A percentile compares a stretch with the other conserved stretches of the same genome.
These are phyloP conservation scores for Poecilobothrus nobilitatus DNA, from an alignment of 2,888 invertebrate genomes.

Conservation along the genomic window DNA sequence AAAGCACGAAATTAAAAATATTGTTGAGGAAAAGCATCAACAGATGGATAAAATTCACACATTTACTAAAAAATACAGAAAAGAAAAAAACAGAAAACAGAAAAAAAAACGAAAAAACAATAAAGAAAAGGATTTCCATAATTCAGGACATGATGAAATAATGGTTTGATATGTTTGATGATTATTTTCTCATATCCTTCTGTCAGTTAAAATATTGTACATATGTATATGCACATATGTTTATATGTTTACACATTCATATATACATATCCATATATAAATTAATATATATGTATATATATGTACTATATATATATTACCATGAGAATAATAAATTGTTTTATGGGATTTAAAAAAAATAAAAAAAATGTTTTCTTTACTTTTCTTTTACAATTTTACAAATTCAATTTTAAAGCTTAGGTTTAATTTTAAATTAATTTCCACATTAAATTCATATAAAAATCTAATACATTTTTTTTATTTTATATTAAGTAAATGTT, in stretches of 20 bases:
- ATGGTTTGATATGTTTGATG: conserved; percentile 5
- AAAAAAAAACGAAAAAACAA: neutral
- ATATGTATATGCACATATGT: no score
- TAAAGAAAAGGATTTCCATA: neutral
- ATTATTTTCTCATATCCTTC: neutral
- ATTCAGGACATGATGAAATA: neutral
- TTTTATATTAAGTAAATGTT: no score
- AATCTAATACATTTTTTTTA: no score
- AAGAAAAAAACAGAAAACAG: neutral
- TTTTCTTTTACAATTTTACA: neutral
- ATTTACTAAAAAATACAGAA: neutral
- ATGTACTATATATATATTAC: neutral
- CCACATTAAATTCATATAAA: no score
- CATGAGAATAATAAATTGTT: neutral
- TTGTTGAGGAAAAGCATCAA: neutral
- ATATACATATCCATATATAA: no score
- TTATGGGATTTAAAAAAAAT: neutral
- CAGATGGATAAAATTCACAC: conserved; percentile 6
- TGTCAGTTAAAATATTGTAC: neutral
- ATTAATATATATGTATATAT: no score
- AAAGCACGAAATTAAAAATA: neutral
- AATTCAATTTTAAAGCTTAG: no score
- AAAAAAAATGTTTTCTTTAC: neutral
- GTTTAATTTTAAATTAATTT: no score
- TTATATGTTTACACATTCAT: no score